Evolutionary conservation across 2,797 vertebrate genomes (phyloP), one percentile per base, ranked within the genome.

Genomic region (Takifugu rubripes): DNA sequence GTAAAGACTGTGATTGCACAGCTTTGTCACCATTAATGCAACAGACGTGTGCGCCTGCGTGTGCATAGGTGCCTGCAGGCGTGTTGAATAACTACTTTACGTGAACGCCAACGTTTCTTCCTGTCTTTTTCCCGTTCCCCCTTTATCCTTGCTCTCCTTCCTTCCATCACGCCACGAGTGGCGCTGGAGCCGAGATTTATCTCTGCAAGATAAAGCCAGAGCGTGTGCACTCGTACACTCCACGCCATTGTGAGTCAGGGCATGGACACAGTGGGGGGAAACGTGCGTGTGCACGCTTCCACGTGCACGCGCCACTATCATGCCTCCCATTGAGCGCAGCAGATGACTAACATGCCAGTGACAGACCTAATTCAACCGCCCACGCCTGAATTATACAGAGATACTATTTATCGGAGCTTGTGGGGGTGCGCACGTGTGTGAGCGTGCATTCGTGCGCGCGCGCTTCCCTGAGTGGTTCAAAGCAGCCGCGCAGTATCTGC

Each of bases 321-420:
- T n/a, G 61, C 68, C 69, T 73, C 78, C 64, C 25, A 50, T 72
- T 68, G 55, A 68, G 66, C 49, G 9, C 46, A 68, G 63, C 66
- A 56, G 63, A 78, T 63, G 53, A 77, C 73, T 65, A 83, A 75
- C 73, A 77, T 77, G 71, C 53, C 64, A 56, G 60, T 58, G 51
- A 70, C 62, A 65, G 43, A 72, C 61, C 50, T 66, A 61, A 73
- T 78, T 74, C 60, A 59, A 29, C 66, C 50, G 5, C 75, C 71
- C 59, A 68, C 51, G 57, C 51, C 43, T 66, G 27, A 68, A 59
- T 70, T 49, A 59, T 36, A 69, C 25, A 54, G 36, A 42, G 24
- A 58, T 29, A 49, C 1, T 27, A 21, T 65, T 42, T 8, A 17
- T 63, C 25, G 59, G 64, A 52, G 58, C 6, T 33, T 59, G 36